phyloP scores from a whole-genome alignment of 2,888 invertebrate genomes.

The Pheosia tremula region DNA sequence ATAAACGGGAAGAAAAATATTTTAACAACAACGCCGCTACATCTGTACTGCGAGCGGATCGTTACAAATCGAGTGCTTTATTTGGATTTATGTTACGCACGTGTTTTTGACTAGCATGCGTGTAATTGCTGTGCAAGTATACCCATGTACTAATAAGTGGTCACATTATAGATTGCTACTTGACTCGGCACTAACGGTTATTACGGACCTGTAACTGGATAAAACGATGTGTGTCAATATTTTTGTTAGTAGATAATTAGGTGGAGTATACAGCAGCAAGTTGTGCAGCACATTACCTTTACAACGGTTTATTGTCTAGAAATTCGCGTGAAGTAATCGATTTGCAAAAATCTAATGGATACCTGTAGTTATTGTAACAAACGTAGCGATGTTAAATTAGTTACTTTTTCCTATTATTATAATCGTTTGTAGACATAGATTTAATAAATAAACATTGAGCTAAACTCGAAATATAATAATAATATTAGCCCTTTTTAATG shows the following conservation, averaged over 20 bases:
- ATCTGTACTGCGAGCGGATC: conserved; percentile 58
- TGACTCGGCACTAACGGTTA: conserved; percentile 36
- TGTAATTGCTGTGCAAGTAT: conserved; percentile 40
- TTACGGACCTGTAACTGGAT: conserved; percentile 31
- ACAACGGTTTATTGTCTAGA: too few relatives aligned
- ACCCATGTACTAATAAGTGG: conserved; percentile 34
- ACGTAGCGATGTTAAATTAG: too few relatives aligned
- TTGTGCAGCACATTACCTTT: too few relatives aligned
- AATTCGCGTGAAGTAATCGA: too few relatives aligned
- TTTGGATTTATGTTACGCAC: conserved; percentile 62
- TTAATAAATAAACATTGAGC: too few relatives aligned
- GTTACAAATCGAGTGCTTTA: conserved; percentile 62
- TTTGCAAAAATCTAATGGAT: too few relatives aligned
- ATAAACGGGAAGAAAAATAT: conserved; percentile 59
- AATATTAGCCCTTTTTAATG: too few relatives aligned
- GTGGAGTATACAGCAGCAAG: too few relatives aligned
- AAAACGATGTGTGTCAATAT: conserved; percentile 34
- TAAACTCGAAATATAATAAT: too few relatives aligned
- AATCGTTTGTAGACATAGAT: too few relatives aligned
- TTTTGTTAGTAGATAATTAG: conserved; percentile 14
- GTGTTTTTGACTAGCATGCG: conserved; percentile 43
- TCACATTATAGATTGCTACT: conserved; percentile 39
- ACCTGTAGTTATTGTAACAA: too few relatives aligned
- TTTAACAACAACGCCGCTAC: conserved; percentile 52
- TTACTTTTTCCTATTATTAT: too few relatives aligned